Evolutionary conservation across 2,888 invertebrate species (phyloP).

Genomic region (Amiota minor): DNA sequence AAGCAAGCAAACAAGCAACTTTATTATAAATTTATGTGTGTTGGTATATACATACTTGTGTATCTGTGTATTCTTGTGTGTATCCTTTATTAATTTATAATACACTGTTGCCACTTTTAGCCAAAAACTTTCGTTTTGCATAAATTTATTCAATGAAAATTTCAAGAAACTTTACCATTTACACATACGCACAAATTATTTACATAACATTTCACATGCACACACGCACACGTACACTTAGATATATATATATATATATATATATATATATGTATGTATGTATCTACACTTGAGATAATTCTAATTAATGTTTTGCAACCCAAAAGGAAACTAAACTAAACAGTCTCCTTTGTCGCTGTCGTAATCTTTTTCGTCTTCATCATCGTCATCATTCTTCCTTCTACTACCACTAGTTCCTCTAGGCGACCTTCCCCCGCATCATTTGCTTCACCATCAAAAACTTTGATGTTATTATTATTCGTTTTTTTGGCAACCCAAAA

Average conservation of each 20-base stretch:
- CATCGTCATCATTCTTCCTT: conserved; percentile 28
- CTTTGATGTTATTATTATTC: no score
- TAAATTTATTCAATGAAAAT: conserved; percentile 21
- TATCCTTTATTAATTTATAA: conserved; percentile 10
- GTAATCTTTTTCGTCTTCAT: conserved; percentile 26
- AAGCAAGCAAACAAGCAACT: neutral
- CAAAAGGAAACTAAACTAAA: neutral
- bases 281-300: conserved; percentile 45
- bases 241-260: conserved; percentile 21
- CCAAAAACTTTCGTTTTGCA: conserved; percentile 48
- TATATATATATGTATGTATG: conserved; percentile 38
- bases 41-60: conserved; percentile 29
- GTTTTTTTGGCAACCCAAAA: no score
- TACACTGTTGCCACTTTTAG: conserved; percentile 24
- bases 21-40: conserved; percentile 3
- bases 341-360: neutral
- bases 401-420: neutral
- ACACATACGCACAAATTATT: conserved; percentile 34
- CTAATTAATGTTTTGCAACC: conserved; percentile 47
- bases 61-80: conserved; percentile 16
- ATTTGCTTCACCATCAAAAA: no score
- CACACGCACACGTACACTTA: conserved; percentile 27
- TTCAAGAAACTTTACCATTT: conserved; percentile 27
- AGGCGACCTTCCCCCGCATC: no score
- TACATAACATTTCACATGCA: neutral